Conservation (phyloP, 2,113 vertebrate genomes). For the Todiramphus chloris region DNA sequence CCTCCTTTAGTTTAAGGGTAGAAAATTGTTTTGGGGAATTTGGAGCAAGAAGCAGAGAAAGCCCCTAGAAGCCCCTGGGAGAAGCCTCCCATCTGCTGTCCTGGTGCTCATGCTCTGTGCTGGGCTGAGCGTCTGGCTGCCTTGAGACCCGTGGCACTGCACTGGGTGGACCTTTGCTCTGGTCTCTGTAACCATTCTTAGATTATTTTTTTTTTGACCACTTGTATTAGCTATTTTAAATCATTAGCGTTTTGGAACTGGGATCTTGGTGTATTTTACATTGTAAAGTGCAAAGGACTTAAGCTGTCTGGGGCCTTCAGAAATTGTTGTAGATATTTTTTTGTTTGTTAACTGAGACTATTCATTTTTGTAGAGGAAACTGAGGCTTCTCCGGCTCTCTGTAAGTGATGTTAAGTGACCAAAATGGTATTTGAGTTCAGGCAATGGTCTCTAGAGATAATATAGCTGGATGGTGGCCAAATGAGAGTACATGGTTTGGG, state of each 20-base stretch:
- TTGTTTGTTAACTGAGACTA: background rate
- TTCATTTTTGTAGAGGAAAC: constrained; percentile 1
- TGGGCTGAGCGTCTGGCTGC: background rate
- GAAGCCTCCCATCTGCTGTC: background rate
- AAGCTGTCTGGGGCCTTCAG: background rate
- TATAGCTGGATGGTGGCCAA: constrained; percentile 36
- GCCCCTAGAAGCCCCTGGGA: background rate
- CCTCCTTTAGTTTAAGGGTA: background rate
- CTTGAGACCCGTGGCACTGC: fast-evolving
- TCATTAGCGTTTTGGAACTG: background rate
- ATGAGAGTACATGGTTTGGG: constrained; percentile 51
- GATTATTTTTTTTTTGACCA: background rate
- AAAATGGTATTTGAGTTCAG: constrained; percentile 48
- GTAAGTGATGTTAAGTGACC: background rate
- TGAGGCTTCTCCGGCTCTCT: constrained; percentile 46
- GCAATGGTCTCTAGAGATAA: constrained; percentile 18
- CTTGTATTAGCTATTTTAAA: background rate
- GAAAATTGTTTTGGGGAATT: background rate
- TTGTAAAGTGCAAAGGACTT: background rate
- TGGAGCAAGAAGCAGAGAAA: background rate
- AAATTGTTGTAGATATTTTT: background rate
- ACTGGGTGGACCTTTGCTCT: background rate
- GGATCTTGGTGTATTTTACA: background rate
- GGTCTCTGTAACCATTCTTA: background rate
- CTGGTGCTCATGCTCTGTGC: background rate